phyloP scores from a whole-genome alignment of 1,140 invertebrate genomes.

The Neuroterus valhalla region DNA sequence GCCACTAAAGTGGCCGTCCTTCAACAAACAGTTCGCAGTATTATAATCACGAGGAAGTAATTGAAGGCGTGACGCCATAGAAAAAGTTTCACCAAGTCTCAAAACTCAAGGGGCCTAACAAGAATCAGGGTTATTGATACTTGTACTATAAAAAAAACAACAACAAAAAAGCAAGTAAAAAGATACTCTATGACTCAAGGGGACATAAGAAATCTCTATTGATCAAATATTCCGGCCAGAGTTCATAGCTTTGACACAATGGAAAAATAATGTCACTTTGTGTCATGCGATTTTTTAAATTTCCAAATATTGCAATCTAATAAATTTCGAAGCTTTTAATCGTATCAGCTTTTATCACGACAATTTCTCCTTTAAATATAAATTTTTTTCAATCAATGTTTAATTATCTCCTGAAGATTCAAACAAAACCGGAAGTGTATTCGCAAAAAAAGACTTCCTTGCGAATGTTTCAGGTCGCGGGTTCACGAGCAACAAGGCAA shows the following conservation, averaged over 20 bases:
- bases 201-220: too few relatives aligned
- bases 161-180: neutral
- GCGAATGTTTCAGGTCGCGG: neutral
- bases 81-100: neutral
- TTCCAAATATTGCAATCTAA: too few relatives aligned
- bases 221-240: too few relatives aligned
- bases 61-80: constrained; percentile 14
- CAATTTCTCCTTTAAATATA: neutral
- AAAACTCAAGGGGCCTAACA: neutral
- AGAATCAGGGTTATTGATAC: neutral
- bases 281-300: too few relatives aligned
- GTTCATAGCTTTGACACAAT: too few relatives aligned
- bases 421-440: neutral
- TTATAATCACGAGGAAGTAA: constrained; percentile 20
- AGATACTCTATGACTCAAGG: neutral
- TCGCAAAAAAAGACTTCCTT: neutral
- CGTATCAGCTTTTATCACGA: too few relatives aligned
- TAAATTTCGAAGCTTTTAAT: too few relatives aligned
- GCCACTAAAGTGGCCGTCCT: constrained; percentile 16
- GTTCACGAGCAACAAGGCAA: neutral
- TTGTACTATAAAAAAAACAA: neutral
- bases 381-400: neutral
- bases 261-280: too few relatives aligned
- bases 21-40: neutral
- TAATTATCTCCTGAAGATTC: neutral